These are phyloP conservation scores for Gyrodactylus bullatarudis DNA, from an alignment of 1,140 invertebrate genomes.

Conservation along the genomic window DNA sequence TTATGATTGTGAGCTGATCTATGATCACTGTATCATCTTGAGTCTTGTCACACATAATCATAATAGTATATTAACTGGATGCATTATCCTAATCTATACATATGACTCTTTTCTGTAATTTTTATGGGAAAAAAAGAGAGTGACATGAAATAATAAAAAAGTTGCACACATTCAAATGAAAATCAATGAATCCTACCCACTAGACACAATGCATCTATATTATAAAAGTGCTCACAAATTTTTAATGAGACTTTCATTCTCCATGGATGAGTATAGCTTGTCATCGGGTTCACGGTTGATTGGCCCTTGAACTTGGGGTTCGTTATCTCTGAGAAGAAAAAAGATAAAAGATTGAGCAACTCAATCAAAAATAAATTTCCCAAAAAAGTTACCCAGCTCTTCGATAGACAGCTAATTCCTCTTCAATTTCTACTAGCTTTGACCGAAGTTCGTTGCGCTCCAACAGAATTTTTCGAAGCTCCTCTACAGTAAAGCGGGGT, in stretches of 20 bases:
- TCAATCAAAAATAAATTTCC: too few relatives aligned
- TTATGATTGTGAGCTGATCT: too few relatives aligned
- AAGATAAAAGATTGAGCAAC: too few relatives aligned
- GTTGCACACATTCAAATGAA: too few relatives aligned
- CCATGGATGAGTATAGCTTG: constrained; percentile 28
- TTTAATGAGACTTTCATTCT: constrained; percentile 44
- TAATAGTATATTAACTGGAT: too few relatives aligned
- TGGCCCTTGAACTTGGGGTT: constrained; percentile 63
- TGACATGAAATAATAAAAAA: too few relatives aligned
- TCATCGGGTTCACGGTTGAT: constrained; percentile 73
- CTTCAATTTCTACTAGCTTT: constrained; percentile 45
- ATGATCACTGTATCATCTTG: too few relatives aligned
- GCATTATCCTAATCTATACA: too few relatives aligned
- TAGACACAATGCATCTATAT: constrained; percentile 4
- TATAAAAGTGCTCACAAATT: constrained; percentile 44
- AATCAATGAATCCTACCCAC: not conserved
- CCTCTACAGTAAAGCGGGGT: constrained; percentile 52
- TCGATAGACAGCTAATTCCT: constrained; percentile 25
- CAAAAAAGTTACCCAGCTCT: constrained; percentile 5
- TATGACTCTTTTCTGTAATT: too few relatives aligned
- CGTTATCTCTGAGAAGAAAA: constrained; percentile 5
- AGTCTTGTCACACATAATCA: too few relatives aligned
- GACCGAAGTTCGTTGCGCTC: constrained; percentile 57
- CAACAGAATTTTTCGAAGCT: constrained; percentile 48
- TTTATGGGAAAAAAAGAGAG: too few relatives aligned